Evolutionary conservation across 1,140 invertebrate genomes (phyloP).

Genomic region (Lordiphosa collinella): DNA sequence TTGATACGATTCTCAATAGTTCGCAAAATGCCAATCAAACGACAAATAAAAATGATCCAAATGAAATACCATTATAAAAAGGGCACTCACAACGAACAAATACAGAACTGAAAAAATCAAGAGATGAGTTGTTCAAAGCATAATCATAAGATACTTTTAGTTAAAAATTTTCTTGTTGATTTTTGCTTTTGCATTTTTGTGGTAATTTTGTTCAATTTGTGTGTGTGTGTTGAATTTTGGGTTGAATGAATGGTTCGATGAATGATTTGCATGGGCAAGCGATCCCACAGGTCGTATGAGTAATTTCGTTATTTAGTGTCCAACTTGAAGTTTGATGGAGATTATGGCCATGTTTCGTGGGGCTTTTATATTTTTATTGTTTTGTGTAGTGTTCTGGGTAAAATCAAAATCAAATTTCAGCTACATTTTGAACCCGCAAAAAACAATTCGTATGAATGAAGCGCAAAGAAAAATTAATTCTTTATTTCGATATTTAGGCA

Average conservation of each 20-base stretch:
- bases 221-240: slow-evolving; percentile 24
- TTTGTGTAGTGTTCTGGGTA: slow-evolving; percentile 17
- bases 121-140: neutral
- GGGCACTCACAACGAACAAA: slow-evolving; percentile 7
- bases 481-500: slow-evolving; percentile 38
- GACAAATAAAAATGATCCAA: slow-evolving; percentile 33
- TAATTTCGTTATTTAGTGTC: slow-evolving; percentile 29
- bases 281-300: slow-evolving; percentile 43
- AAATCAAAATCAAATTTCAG: slow-evolving; percentile 79
- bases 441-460: slow-evolving; percentile 59
- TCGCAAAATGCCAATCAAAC: slow-evolving; percentile 69
- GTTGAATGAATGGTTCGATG: slow-evolving; percentile 10
- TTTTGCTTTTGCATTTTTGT: slow-evolving; percentile 27
- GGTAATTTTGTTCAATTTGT: slow-evolving; percentile 26
- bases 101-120: neutral
- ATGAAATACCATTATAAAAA: slow-evolving; percentile 12
- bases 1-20: slow-evolving; percentile 60
- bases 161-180: slow-evolving; percentile 60
- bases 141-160: slow-evolving; percentile 32
- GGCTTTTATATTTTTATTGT: slow-evolving; percentile 36
- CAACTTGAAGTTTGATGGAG: slow-evolving; percentile 8
- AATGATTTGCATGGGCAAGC: slow-evolving; percentile 10
- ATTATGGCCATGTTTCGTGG: slow-evolving; percentile 45
- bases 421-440: slow-evolving; percentile 38
- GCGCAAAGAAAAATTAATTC: slow-evolving; percentile 63